A percentile compares a stretch with the other conserved stretches of the same genome.
These are phyloP conservation scores for Cottoperca gobio DNA, from an alignment of 2,797 vertebrate genomes.

Conservation along the genomic window DNA sequence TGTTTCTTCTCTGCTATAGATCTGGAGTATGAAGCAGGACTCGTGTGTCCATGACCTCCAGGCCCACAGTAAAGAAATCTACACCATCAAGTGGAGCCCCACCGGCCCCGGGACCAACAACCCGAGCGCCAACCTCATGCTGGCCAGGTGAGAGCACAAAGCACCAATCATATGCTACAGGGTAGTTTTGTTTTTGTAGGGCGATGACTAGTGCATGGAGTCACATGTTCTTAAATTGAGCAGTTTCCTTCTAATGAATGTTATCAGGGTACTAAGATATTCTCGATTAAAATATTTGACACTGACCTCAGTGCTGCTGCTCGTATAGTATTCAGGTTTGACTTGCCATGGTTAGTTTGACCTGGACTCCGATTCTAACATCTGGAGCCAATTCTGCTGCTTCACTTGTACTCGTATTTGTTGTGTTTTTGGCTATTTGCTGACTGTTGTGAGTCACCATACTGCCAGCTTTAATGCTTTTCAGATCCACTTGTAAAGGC, in stretches of 20 bases:
- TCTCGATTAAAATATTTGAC: not conserved
- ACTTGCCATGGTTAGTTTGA: not conserved
- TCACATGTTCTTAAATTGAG: not conserved
- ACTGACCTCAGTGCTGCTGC: not conserved
- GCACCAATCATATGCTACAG: not conserved
- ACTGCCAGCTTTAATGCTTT: not conserved
- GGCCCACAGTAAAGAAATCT: constrained; percentile 99
- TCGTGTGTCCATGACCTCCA: constrained; percentile 98
- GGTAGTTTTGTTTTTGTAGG: not conserved
- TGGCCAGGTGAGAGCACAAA: constrained; percentile 90
- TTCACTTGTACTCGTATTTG: not conserved
- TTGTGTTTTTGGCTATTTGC: not conserved
- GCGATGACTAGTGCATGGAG: not conserved
- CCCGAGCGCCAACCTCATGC: constrained; percentile 98
- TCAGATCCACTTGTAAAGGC: not conserved
- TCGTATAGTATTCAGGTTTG: not conserved
- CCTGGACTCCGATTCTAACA: not conserved
- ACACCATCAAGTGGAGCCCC: constrained; percentile 99
- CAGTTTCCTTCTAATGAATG: not conserved
- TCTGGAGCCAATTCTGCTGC: not conserved
- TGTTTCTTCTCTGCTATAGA: constrained; percentile 77
- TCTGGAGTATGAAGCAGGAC: constrained; percentile 99
- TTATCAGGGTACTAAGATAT: not conserved
- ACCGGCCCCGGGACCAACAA: constrained; percentile 98
- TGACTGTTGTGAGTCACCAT: not conserved